phyloP scores from a whole-genome alignment of 2,113 vertebrate species.

The Plecotus auritus region DNA sequence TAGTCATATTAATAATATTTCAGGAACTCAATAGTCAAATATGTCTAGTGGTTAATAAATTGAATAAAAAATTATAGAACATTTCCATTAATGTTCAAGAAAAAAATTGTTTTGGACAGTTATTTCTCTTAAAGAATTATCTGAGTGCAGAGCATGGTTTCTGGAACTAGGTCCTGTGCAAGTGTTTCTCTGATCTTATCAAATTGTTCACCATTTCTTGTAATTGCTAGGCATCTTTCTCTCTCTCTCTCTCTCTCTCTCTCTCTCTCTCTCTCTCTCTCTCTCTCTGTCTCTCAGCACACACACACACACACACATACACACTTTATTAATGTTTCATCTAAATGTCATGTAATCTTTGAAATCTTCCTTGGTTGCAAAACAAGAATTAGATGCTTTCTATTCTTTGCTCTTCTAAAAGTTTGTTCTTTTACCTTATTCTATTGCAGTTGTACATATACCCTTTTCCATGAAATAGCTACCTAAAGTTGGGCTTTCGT shows the following conservation, averaged over 20 bases:
- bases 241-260: no score
- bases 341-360: neutral
- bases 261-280: no score
- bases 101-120: neutral
- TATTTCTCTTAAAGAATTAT: neutral
- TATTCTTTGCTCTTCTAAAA: neutral
- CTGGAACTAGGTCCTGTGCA: neutral
- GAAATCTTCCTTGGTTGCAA: neutral
- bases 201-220: neutral
- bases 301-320: no score
- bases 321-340: neutral
- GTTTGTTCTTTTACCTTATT: neutral
- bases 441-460: neutral
- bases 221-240: neutral
- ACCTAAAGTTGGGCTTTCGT: neutral
- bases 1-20: neutral
- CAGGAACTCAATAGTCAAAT: neutral
- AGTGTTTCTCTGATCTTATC: neutral
- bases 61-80: neutral
- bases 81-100: neutral
- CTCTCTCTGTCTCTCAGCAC: neutral
- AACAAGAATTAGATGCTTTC: neutral
- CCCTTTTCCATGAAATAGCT: neutral
- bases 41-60: neutral
- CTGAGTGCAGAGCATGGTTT: neutral